These are phyloP conservation scores for Therioaphis trifolii DNA, from an alignment of 2,888 invertebrate genomes.

Conservation along the genomic window DNA sequence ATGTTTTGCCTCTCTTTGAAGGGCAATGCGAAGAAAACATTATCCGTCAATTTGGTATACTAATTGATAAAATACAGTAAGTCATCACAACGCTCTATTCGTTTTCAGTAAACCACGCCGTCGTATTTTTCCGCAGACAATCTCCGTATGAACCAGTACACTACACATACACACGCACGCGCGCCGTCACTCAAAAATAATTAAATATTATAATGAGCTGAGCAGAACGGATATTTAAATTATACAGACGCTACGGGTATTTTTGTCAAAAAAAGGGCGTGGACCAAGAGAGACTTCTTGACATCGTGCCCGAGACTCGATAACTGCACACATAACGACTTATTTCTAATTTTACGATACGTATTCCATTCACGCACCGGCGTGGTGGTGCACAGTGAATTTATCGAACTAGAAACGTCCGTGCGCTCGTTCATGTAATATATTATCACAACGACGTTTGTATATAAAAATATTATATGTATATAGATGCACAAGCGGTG, in stretches of 20 bases:
- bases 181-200: conserved; percentile 27
- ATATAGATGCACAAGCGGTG: no score
- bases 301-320: conserved; percentile 30
- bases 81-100: no score
- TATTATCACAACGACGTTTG: no score
- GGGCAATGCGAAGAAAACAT: no score
- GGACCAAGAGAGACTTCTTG: conserved; percentile 22
- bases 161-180: not conserved
- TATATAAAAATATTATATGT: no score
- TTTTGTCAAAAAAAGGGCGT: conserved; percentile 45
- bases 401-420: not conserved
- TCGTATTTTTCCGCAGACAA: not conserved
- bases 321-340: conserved; percentile 23
- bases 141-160: not conserved
- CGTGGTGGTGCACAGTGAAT: not conserved
- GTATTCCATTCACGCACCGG: not conserved
- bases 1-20: no score
- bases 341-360: conserved; percentile 44
- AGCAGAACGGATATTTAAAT: conserved; percentile 43
- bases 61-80: no score
- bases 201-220: conserved; percentile 8
- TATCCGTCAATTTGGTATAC: no score
- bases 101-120: not conserved
- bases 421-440: not conserved
- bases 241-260: conserved; percentile 22